Evolutionary conservation across 2,797 vertebrate genomes (phyloP).

Genomic region (Gephyroberyx darwinii): DNA sequence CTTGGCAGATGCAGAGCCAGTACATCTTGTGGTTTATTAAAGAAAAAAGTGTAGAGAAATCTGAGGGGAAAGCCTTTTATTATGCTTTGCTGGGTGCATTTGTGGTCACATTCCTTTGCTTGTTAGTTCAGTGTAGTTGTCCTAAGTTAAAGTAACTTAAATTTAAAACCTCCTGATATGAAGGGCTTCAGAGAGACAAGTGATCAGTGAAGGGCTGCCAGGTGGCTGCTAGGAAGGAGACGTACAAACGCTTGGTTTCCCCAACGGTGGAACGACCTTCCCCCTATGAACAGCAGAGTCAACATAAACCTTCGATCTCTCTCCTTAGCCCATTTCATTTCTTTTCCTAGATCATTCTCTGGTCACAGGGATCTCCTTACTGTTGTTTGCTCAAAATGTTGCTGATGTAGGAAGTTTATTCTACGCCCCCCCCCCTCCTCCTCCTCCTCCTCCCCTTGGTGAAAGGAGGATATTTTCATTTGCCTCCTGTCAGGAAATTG

Average conservation of each 20-base stretch:
- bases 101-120: conserved; percentile 1
- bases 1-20: not conserved
- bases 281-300: too few species aligned
- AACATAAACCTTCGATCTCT: too few species aligned
- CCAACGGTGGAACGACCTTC: conserved; percentile 29
- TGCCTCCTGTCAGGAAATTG: conserved; percentile 1
- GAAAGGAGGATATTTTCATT: conserved; percentile 1
- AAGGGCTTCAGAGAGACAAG: conserved; percentile 11
- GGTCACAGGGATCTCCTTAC: not conserved
- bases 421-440: not conserved
- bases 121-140: conserved; percentile 20
- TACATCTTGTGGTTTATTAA: conserved; percentile 16
- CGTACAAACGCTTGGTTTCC: not conserved
- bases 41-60: not conserved
- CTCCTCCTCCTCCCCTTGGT: not conserved
- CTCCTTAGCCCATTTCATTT: too few species aligned
- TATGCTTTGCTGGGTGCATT: not conserved
- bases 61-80: conserved; percentile 20
- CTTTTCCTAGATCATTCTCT: not conserved
- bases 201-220: not conserved
- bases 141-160: not conserved
- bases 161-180: conserved; percentile 15
- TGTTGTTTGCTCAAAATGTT: too few species aligned
- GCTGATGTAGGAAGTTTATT: not conserved
- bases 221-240: not conserved